phyloP scores from a whole-genome alignment of 2,888 invertebrate species.

The Drosophila mayaguana region DNA sequence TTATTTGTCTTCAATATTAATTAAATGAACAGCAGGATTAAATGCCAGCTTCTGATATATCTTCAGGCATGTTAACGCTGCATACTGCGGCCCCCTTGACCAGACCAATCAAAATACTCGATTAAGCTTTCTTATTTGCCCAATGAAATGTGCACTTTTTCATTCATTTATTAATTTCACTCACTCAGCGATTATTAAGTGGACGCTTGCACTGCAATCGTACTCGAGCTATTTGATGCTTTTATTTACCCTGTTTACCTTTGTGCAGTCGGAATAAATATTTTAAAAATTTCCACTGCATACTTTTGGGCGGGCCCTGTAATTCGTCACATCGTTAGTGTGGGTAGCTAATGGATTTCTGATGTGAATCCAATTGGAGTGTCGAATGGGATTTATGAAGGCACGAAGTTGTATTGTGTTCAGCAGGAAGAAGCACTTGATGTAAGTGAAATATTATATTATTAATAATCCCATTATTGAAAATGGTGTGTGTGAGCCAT shows the following conservation, averaged over 20 bases:
- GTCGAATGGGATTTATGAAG: neutral
- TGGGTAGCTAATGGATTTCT: neutral
- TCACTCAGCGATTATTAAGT: conserved; percentile 51
- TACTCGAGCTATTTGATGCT: conserved; percentile 34
- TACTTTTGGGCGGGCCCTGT: conserved; percentile 30
- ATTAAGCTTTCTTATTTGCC: conserved; percentile 36
- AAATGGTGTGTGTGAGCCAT: neutral
- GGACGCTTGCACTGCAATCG: conserved; percentile 32
- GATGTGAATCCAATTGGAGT: conserved; percentile 18
- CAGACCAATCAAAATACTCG: neutral
- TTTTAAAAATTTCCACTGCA: conserved; percentile 29
- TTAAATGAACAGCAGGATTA: conserved; percentile 73
- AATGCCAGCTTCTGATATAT: conserved; percentile 52
- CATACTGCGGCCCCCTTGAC: conserved; percentile 1
- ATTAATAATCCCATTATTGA: conserved; percentile 1
- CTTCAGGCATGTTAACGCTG: conserved; percentile 24
- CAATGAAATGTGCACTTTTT: conserved; percentile 47
- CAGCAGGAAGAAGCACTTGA: neutral
- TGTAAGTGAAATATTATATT: neutral
- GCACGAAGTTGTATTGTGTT: neutral
- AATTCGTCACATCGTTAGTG: neutral
- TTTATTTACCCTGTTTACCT: conserved; percentile 26
- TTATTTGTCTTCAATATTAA: conserved; percentile 72
- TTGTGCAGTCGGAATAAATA: conserved; percentile 20
- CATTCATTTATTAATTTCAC: conserved; percentile 41